Percentiles rank a stretch among this genome's conserved stretches.
Conservation (phyloP, 2,888 invertebrate species). For the Melanostoma mellinum region DNA sequence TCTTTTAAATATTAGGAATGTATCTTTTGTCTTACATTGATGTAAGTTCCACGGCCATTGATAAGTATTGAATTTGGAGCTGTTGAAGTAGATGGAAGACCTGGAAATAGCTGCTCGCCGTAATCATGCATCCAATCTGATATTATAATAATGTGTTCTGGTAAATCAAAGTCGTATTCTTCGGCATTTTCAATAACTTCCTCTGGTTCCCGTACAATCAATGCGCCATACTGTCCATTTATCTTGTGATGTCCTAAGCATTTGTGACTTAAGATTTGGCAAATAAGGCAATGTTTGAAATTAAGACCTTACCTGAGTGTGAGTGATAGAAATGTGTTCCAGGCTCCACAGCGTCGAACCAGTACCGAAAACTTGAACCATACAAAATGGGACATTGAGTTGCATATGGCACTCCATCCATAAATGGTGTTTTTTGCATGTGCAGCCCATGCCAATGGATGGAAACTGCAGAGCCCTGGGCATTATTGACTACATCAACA, state of each 20-base stretch:
- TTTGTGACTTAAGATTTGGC: neutral
- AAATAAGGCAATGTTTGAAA: neutral
- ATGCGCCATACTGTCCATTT: constrained; percentile 90
- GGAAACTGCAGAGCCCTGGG: constrained; percentile 88
- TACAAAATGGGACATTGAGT: constrained; percentile 83
- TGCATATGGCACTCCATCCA: constrained; percentile 80
- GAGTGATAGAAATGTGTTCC: constrained; percentile 92
- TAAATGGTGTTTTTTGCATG: constrained; percentile 77
- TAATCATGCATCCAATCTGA: constrained; percentile 90
- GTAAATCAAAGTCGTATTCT: constrained; percentile 88
- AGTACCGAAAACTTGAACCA: constrained; percentile 86
- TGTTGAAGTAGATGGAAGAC: constrained; percentile 74
- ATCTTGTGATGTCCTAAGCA: constrained; percentile 87
- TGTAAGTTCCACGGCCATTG: constrained; percentile 77
- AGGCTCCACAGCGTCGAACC: constrained; percentile 86
- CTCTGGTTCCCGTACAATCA: constrained; percentile 84
- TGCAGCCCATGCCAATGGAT: constrained; percentile 80
- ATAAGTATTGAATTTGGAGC: constrained; percentile 76
- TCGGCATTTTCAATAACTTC: constrained; percentile 72
- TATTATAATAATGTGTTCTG: constrained; percentile 87
- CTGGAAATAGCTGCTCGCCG: constrained; percentile 79
- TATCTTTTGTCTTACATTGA: constrained; percentile 61
- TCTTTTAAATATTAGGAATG: too few relatives aligned
- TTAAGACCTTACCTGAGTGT: constrained; percentile 83
- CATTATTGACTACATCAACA: constrained; percentile 89